These are phyloP conservation scores for Nesogale talazaci DNA, from an alignment of 2,113 vertebrate genomes.

Conservation along the genomic window DNA sequence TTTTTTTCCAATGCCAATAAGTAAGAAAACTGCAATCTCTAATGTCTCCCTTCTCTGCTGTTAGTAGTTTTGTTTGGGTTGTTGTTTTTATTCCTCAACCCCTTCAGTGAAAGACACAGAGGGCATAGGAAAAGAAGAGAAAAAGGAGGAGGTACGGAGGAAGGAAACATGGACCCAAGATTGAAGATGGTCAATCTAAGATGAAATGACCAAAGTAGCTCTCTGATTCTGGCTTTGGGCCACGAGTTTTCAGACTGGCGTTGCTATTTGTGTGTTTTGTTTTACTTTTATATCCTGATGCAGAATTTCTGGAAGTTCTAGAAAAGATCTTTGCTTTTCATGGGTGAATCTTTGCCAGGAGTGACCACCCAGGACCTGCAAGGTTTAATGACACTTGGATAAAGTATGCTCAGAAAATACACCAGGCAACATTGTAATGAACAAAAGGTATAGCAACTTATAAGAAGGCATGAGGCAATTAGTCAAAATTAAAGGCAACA, in stretches of 20 bases:
- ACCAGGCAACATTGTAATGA: not conserved
- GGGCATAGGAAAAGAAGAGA: not conserved
- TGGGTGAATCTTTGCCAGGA: not conserved
- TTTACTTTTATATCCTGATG: not conserved
- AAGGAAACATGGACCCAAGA: not conserved
- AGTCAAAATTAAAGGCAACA: too few relatives aligned
- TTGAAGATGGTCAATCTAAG: not conserved
- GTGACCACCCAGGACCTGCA: not conserved
- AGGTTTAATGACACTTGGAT: not conserved
- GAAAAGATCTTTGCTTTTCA: not conserved
- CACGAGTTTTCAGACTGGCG: slow-evolving; percentile 43
- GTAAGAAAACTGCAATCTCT: slow-evolving; percentile 62
- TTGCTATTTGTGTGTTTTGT: slow-evolving; percentile 1
- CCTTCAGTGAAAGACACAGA: not conserved
- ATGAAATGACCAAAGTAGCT: not conserved
- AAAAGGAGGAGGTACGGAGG: not conserved
- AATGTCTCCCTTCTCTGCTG: not conserved
- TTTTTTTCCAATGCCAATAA: slow-evolving; percentile 57
- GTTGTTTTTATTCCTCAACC: not conserved
- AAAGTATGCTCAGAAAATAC: not conserved
- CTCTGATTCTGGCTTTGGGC: too few relatives aligned
- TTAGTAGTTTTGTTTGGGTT: not conserved
- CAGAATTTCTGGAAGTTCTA: slow-evolving; percentile 20
- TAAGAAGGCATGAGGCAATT: not conserved
- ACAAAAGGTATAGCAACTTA: not conserved